These are phyloP conservation scores for Chromoteleia sp. DNA, from an alignment of 2,888 invertebrate species.

Conservation along the genomic window DNA sequence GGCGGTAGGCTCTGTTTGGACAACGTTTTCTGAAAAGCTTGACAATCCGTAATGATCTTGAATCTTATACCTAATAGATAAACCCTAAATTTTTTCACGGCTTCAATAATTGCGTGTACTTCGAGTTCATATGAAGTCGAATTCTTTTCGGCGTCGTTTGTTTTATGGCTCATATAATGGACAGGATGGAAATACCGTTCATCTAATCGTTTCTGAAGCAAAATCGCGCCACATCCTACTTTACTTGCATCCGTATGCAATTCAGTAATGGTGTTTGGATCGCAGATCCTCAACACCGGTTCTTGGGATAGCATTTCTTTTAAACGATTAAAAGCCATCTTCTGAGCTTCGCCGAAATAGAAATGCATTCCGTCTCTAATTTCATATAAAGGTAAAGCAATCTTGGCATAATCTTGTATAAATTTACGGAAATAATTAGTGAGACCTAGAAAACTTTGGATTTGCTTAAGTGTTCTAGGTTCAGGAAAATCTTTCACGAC, in stretches of 20 bases:
- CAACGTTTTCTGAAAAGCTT: neutral
- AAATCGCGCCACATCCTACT: neutral
- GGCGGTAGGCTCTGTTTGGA: neutral
- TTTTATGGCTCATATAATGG: constrained; percentile 1
- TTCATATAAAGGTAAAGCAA: constrained; percentile 56
- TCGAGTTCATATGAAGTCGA: constrained; percentile 7
- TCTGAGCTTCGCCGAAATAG: constrained; percentile 38
- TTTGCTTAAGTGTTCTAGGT: constrained; percentile 65
- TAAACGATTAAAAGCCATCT: constrained; percentile 2
- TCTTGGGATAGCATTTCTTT: neutral
- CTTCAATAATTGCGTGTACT: neutral
- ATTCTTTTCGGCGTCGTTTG: neutral
- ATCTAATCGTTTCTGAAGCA: neutral
- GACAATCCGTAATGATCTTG: constrained; percentile 1
- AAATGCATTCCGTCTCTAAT: constrained; percentile 47
- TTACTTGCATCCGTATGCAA: constrained; percentile 22
- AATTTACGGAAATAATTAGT: constrained; percentile 80
- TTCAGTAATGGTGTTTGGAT: constrained; percentile 2
- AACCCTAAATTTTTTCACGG: constrained; percentile 7
- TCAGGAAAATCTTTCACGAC: constrained; percentile 64
- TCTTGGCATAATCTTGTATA: constrained; percentile 72
- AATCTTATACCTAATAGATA: constrained; percentile 5
- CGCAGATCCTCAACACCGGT: neutral
- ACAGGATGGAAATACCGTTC: constrained; percentile 10
- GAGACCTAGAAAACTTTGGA: constrained; percentile 77